Evolutionary conservation across 1,140 invertebrate genomes (phyloP), one percentile per base, ranked within the genome.

Genomic region (Bilobella aurantiaca): DNA sequence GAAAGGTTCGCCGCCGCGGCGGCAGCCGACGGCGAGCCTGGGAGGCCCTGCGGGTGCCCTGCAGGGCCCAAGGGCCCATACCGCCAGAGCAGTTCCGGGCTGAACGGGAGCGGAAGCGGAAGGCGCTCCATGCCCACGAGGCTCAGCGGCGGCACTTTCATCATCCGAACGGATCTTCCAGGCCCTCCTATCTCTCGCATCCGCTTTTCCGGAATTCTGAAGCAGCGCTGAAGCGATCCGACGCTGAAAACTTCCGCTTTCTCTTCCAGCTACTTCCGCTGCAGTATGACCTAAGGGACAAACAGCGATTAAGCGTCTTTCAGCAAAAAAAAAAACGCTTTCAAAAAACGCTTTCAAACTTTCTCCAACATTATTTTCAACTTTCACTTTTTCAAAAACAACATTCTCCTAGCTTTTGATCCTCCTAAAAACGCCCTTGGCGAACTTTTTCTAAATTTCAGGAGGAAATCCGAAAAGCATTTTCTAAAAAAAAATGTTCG

Each of bases 11-110:
- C 58, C 82, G 81, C 1, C 86, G 86, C 56, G 83, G 84, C 68
- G 79, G 79, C 27, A 79, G 78, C 61, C 14, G 62, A 63, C 18
- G 74, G 65, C 32, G 73, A 71, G 67, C 71, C 65, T 73, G 69
- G 69, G 30, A 73, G 68, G 25, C 73, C 65, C 56, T 3, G 65
- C 57, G 21, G 1, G 58, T 29, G 42, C 64, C 62, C 34, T 18
- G 85, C 82, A 75, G 87, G 87, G 8, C 82, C 83, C 72, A 88
- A 79, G 16, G 86, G 84, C 25, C 80, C 79, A 75, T 91, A 92
- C 74, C 90, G 83, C 90, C 89, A 92, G 23, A 93, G 77, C 23
- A 92, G 78, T 71, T 91, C 88, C 47, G 89, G 82, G 75, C 82
- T 86, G 79, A 88, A 89, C 32, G 87, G 82, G 67, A 85, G 72